These are phyloP conservation scores for Paracanthobrama guichenoti DNA, from an alignment of 2,113 vertebrate species.

Conservation along the genomic window DNA sequence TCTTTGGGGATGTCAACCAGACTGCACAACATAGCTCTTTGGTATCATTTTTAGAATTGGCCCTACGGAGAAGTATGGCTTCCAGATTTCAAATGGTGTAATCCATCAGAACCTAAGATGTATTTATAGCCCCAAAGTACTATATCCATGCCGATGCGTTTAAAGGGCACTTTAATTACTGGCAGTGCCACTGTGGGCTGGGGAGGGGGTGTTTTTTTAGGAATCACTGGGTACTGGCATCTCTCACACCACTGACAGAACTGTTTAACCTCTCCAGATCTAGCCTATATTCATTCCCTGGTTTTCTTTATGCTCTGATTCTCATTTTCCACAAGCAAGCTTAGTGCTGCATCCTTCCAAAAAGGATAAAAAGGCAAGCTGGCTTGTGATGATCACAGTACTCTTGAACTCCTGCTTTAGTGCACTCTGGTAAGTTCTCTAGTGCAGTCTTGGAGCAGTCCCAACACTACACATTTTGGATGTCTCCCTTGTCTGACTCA, in stretches of 20 bases:
- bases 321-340: background rate
- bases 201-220: no score
- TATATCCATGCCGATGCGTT: background rate
- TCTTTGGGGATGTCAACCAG: background rate
- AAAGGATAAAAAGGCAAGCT: background rate
- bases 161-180: no score
- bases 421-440: background rate
- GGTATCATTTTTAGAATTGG: background rate
- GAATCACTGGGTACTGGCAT: no score
- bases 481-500: background rate
- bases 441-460: background rate
- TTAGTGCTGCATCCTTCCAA: background rate
- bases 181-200: no score
- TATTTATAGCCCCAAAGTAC: background rate
- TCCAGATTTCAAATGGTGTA: background rate
- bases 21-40: background rate
- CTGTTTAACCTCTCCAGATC: background rate
- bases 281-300: background rate
- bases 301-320: background rate
- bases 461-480: background rate
- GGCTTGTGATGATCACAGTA: no score
- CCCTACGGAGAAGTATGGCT: background rate
- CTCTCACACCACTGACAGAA: background rate
- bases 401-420: background rate
- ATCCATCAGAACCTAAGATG: background rate